Base-by-base conservation (phyloP, 2,113 vertebrate species). In the Rhynchomys soricoides region DNA sequence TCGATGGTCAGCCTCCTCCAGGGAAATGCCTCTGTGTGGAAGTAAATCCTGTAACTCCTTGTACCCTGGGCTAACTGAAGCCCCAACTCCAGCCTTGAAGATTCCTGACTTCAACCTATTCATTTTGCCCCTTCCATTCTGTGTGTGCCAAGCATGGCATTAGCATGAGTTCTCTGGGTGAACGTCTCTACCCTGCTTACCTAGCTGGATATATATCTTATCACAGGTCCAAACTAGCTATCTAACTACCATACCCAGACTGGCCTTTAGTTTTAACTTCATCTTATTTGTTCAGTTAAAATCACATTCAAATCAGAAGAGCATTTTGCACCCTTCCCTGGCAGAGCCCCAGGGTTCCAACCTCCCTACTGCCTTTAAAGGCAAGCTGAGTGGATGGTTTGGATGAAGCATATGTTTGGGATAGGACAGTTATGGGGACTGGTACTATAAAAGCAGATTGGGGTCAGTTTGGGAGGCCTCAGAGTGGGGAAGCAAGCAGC, bases 381-480 rank as follows among this genome's bases (percentile, higher is more conserved):
- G 68, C 71, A 62, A n/a, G 48, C 29, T 15, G 48, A 48, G 52
- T 11, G 55, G 43, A 70, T 17, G 21, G 66, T 70, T 78, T 62
- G 89, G 73, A 55, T 78, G 68, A 81, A 64, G 87, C 57, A 55
- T 83, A 50, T n/a, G 64, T 77, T 96, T 79, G 1, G 13, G 74
- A 24, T 16, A 88, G 70, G 87, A 70, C 70, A 59, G 93, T 88
- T 55, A 90, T 34, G 85, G 87, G 79, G 89, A 94, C 74, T 45
- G 24, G 22, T n/a, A 64, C 87, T 74, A 77, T 94, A 96, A 92
- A 96, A 92, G 90, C 73, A 97, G 95, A 95, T 87, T 97, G 94
- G 64, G 92, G 95, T 95, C 92, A 82, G 13, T 19, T 66, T 43
- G 48, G 83, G 78, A 82, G 66, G 78, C 29, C 79, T 52, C 0